Evolutionary conservation across 2,888 invertebrate species (phyloP).

Genomic region (Euphydryas editha): DNA sequence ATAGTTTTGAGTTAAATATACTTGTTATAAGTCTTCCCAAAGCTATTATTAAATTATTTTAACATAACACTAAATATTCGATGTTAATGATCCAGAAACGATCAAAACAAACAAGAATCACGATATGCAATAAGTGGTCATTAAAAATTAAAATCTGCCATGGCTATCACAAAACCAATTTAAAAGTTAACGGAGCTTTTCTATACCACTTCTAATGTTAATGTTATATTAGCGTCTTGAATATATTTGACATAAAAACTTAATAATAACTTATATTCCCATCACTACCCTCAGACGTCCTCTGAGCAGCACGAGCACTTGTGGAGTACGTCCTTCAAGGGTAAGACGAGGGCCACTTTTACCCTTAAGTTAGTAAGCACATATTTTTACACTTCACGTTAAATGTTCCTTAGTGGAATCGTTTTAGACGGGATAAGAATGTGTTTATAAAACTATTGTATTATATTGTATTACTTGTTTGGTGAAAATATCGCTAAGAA

Average conservation of each 20-base stretch:
- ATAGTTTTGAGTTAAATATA: no score
- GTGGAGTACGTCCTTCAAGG: constrained; percentile 25
- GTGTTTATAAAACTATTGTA: neutral
- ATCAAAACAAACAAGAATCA: no score
- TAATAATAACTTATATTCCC: constrained; percentile 20
- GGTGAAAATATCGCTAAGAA: neutral
- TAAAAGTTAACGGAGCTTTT: no score
- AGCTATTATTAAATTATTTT: no score
- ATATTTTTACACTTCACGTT: constrained; percentile 21
- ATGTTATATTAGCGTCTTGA: neutral
- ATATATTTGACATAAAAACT: neutral
- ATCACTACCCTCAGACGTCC: constrained; percentile 24
- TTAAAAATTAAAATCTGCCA: no score
- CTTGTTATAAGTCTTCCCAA: no score
- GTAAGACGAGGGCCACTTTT: constrained; percentile 33
- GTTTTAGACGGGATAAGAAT: neutral
- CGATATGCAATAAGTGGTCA: no score
- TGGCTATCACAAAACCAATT: no score
- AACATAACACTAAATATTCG: no score
- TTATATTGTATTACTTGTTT: neutral
- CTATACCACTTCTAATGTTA: neutral
- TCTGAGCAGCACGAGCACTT: constrained; percentile 35
- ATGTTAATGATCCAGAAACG: no score
- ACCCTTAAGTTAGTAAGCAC: constrained; percentile 20
- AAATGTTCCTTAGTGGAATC: constrained; percentile 13